These are phyloP conservation scores for Apus apus DNA, from an alignment of 2,113 vertebrate genomes.

Conservation along the genomic window DNA sequence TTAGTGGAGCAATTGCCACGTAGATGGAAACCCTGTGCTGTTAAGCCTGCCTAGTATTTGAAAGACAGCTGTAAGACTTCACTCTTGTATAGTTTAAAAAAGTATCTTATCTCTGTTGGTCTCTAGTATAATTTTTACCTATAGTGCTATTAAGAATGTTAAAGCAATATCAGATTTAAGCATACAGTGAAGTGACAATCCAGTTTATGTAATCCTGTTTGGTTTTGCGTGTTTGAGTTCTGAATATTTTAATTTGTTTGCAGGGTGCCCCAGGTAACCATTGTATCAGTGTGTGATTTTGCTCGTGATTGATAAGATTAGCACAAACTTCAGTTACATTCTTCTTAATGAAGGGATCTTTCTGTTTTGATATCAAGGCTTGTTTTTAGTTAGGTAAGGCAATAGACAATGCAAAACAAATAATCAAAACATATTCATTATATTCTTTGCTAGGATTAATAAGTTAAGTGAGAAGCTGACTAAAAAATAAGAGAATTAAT, in stretches of 20 bases:
- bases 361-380: neutral
- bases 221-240: neutral
- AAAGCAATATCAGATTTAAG: neutral
- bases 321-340: neutral
- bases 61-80: neutral
- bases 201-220: neutral
- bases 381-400: neutral
- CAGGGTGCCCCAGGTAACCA: neutral
- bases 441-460: neutral
- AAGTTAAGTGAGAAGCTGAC: neutral
- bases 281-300: neutral
- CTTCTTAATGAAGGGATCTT: neutral
- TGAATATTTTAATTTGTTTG: constrained; percentile 21
- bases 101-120: neutral
- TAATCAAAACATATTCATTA: neutral
- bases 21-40: neutral
- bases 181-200: neutral
- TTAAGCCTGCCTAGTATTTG: neutral
- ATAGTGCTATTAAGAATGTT: neutral
- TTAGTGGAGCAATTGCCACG: neutral
- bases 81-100: neutral
- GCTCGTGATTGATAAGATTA: constrained; percentile 5
- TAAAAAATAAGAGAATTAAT: neutral
- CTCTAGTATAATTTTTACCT: neutral
- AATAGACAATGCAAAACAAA: neutral